Conservation (phyloP, 35 echinoderm and acorn worm species). For the Apostichopus japonicus region DNA sequence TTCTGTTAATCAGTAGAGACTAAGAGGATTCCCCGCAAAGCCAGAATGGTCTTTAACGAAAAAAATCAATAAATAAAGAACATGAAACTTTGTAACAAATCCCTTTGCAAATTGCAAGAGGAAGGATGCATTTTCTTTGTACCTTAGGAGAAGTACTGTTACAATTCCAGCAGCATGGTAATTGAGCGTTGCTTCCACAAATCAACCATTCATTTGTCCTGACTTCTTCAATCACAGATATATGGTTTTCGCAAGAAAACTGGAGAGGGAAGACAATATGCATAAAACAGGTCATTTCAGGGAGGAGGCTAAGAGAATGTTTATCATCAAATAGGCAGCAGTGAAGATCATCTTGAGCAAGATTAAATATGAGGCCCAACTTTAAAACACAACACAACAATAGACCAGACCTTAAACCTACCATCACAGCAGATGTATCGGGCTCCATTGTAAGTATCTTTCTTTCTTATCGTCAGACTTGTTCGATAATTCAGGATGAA, state of each 20-base stretch:
- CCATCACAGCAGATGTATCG: too few species aligned
- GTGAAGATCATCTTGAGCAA: too few species aligned
- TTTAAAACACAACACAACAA: too few species aligned
- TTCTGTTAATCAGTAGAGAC: background rate
- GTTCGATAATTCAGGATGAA: too few species aligned
- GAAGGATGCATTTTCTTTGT: background rate
- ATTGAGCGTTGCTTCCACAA: background rate
- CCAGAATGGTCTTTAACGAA: background rate
- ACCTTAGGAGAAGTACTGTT: background rate
- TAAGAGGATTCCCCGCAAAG: background rate
- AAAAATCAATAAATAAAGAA: background rate
- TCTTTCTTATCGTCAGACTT: too few species aligned
- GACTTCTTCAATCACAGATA: background rate
- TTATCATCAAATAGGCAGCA: too few species aligned
- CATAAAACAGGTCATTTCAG: too few species aligned
- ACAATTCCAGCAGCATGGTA: background rate
- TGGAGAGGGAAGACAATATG: background rate
- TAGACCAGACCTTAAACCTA: too few species aligned
- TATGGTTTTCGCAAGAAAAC: background rate
- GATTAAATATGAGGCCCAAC: too few species aligned
- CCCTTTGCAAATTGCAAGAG: background rate
- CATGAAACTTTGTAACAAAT: background rate
- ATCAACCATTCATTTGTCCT: background rate
- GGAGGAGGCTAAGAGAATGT: too few species aligned
- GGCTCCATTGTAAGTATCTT: too few species aligned